Base-by-base conservation (phyloP, 2,888 invertebrate genomes). In the Tholera decimalis region DNA sequence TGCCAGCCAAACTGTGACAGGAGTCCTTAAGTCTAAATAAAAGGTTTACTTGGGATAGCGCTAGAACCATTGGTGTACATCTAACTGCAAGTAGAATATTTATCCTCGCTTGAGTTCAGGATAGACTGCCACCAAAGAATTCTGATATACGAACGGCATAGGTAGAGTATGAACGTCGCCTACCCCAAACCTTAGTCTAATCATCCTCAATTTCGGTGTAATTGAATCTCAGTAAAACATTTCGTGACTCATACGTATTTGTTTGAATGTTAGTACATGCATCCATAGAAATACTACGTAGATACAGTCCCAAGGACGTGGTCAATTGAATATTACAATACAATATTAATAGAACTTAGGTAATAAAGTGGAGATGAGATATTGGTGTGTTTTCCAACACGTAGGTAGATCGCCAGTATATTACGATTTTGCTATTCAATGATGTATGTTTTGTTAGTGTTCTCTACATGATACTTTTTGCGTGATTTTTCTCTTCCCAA, bases 201-300 rank as follows among this genome's bases (percentile, higher is more conserved):
- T 9, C 33, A 20, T 22, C 6, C 22, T 8, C 11, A 9, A n/a
- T 46, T 70, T 44, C 37, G 44, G 26, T 26, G 39, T n/a, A 51
- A 44, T 66, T 73, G 35, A 15, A 35, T 35, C 35, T 30, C 47
- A 56, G 73, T 64, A 35, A 57, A 49, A 57, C 6, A 53, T 54
- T 44, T 49, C 13, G 35, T 44, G 49, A 74, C 9, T 71, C 13
- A 15, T 30, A 33, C 22, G 33, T 20, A 37, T 39, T 73, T 56
- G 20, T 35, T 8, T 1, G 53, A 59, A n/a, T 51, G 54, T 51
- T 60, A 41, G 44, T 18, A 15, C 18, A 39, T n/a, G 50, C 50
- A 60, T 30, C 50, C 54, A 9, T 71, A 75, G 13, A 55, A 75
- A 60, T 35, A 55, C 35, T 7, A 20, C 44, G 68, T 75, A 35